Base-by-base conservation (phyloP, 1,140 invertebrate species). In the Zaprionus ornatus region DNA sequence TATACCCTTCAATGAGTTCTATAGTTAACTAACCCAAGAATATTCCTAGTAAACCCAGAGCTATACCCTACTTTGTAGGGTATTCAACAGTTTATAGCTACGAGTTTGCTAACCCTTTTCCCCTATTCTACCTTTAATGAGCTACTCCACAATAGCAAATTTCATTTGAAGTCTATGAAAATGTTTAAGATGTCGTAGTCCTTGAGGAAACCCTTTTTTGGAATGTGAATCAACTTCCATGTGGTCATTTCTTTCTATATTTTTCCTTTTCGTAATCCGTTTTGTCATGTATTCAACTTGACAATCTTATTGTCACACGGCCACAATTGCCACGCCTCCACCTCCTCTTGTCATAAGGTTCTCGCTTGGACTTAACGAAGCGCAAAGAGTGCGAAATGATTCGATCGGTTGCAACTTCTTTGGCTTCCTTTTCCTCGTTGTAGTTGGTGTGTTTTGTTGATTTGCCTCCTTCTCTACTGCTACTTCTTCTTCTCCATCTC, bases 371-470 rank as follows among this genome's bases (percentile, higher is more conserved):
- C 50, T 35, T 57, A 74, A 21, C 71, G 23, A 37, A 68, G 71
- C 65, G 63, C 52, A 66, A 73, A 60, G 56, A 68, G 71, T 57
- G 63, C 40, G 57, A 73, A 60, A 35, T 56, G 48, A 52, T 60
- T 45, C 40, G 23, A 57, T 45, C 54, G 45, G 52, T 29, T 66
- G 74, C 55, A 64, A 77, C 70, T 79, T 79, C 77, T 77, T 79
- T 57, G 77, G 77, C 77, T 79, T 79, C 75, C 63, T 68, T 35
- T 2, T 21, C 17, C 17, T 12, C 45, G 1, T 21, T 12, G 19
- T 50, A 19, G 17, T 21, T 48, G 7, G 9, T 21, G 37, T 5
- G n/a, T 17, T 5, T 45, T 12, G n/a, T n/a, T n/a, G 35, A 19
- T 48, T 48, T 10, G 35, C 35, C 9, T 37, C 13, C 35, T 37